Evolutionary conservation across 2,888 invertebrate species (phyloP), one percentile per base, ranked within the genome.

Genomic region (Lydus trimaculatus): DNA sequence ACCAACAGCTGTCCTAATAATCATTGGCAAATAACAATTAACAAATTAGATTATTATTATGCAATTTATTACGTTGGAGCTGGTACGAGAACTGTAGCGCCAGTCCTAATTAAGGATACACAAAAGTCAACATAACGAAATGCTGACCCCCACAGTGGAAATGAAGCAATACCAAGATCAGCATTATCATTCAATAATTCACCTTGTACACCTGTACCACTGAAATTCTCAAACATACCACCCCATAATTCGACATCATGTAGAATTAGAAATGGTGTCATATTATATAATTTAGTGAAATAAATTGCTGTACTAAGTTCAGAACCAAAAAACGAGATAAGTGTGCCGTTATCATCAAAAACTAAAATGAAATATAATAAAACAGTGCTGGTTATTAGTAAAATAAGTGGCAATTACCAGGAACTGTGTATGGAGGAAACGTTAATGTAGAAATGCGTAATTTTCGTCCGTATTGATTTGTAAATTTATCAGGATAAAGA

Each of bases 201-300:
- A 3, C 91, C 91, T 31, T 91, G 72, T 23, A 91, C 85, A 20
- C 91, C 91, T 68, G 87, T 86, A 11, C 91, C 91, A 1, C 90
- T 88, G 75, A 86, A 85, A 77, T 92, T 91, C 13, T 89, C 86
- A 76, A 86, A 90, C 39, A 91, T 86, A 71, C 88, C 87, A 7
- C 92, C 91, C 91, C 91, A 91, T 80, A 89, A 86, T 13, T 88
- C 81, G 48, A 83, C 85, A 61, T 90, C 88, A 72, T 90, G 90
- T 76, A 80, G 64, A 11, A 81, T 69, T n/a, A 86, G 80, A 63
- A 81, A 71, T 7, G 86, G 78, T 0, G 85, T 84, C 72, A 87
- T 86, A 72, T 88, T 88, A 66, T 82, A 82, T 60, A 80, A 79
- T 39, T 82, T 81, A 23, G 87, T 83, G 83, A 87, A 88, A 76